Evolutionary conservation across 1,140 invertebrate genomes (phyloP), one percentile per base, ranked within the genome.

Genomic region (Apis cerana): DNA sequence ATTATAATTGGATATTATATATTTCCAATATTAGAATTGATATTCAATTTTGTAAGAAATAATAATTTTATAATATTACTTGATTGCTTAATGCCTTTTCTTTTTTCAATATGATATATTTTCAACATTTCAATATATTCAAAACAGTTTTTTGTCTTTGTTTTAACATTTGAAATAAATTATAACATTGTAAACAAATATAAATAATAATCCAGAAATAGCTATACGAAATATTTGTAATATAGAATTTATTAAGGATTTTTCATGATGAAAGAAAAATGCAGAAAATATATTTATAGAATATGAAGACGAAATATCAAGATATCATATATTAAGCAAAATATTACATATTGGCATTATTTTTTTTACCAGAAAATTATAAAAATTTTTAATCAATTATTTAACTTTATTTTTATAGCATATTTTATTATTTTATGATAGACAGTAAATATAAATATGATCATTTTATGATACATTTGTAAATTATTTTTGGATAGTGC

Each of bases 141-240:
- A 86, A 74, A 23, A 88, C 91, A 43, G 88, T 93, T 80, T 88
- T 90, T 61, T 92, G 90, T 1, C 90, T 82, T n/a, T 93, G 89
- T 61, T 93, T 91, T n/a, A 92, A 87, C 80, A 91, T 88, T 87
- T 91, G 85, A 71, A 93, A 93, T 8, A 93, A 77, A 80, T 87
- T 88, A 59, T 91, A 91, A 78, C 92, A 93, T 86, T 85, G 85
- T 10, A 74, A 70, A 81, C 92, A 93, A 13, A 93, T 69, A 7
- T 89, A 90, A 12, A 90, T 12, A 74, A 71, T 33, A 89, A 74
- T 23, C 91, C 84, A 11, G 79, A 65, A 43, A 62, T 58, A 0
- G 84, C 23, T 11, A 82, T 19, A 43, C 75, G 82, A 61, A 93
- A 52, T 76, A 92, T 75, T 75, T 80, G 86, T 1, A 88, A 48